Conservation (phyloP, 2,888 invertebrate genomes). For the Digitonthophagus gazella region DNA sequence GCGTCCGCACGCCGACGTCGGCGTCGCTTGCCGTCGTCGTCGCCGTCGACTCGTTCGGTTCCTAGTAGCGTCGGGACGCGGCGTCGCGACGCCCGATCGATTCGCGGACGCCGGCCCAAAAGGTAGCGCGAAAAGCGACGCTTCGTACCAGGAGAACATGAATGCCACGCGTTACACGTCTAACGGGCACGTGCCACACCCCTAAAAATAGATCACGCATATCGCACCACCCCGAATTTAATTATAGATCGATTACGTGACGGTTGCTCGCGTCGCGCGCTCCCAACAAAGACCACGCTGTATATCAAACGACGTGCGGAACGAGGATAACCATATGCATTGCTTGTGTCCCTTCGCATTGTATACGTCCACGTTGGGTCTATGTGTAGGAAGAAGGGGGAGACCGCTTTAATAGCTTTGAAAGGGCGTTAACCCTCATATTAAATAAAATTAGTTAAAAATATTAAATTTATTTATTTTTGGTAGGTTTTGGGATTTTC, state of each 20-base stretch:
- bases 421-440: neutral
- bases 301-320: constrained; percentile 5
- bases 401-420: too few relatives aligned
- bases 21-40: neutral
- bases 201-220: constrained; percentile 45
- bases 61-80: too few relatives aligned
- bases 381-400: too few relatives aligned
- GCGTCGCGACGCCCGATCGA: constrained; percentile 46
- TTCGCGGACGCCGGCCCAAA: constrained; percentile 40
- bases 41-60: constrained; percentile 20
- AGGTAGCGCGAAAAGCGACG: constrained; percentile 45
- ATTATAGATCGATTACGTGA: constrained; percentile 34
- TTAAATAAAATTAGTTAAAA: neutral
- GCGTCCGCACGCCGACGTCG: constrained; percentile 6
- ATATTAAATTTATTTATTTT: constrained; percentile 16
- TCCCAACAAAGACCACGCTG: constrained; percentile 32
- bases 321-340: too few relatives aligned
- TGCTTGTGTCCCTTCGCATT: too few relatives aligned
- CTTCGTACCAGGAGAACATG: constrained; percentile 42
- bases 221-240: constrained; percentile 35
- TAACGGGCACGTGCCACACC: constrained; percentile 38
- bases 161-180: constrained; percentile 24
- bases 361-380: too few relatives aligned
- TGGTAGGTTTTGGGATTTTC: constrained; percentile 64
- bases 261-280: constrained; percentile 10